Percentiles rank a stretch among this genome's conserved stretches.
Conservation (phyloP, 1,140 invertebrate species). For the Drosophila triauraria region DNA sequence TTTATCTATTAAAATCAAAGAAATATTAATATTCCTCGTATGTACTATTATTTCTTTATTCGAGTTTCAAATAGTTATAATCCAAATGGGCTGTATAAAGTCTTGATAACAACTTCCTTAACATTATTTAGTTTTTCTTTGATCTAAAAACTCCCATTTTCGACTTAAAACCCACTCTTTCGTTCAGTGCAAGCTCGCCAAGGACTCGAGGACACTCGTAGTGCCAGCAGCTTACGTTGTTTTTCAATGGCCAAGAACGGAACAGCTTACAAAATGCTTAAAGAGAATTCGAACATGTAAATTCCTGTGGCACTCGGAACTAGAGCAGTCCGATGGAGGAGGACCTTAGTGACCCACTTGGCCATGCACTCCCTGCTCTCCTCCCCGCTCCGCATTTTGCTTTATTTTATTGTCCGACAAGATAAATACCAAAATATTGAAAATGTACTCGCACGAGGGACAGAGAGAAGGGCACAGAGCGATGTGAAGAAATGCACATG, state of each 20-base stretch:
- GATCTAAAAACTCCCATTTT: not conserved
- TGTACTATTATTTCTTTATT: not conserved
- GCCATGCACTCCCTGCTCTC: conserved; percentile 7
- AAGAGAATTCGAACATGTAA: conserved; percentile 67
- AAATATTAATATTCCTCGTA: too few species aligned
- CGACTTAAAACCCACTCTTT: not conserved
- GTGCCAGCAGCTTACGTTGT: conserved; percentile 31
- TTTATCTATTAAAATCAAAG: too few species aligned
- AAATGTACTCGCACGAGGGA: conserved; percentile 49
- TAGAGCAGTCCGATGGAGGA: conserved; percentile 33
- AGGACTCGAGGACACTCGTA: not conserved
- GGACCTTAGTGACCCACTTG: conserved; percentile 65
- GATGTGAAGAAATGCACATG: conserved; percentile 26
- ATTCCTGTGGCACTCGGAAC: conserved; percentile 65
- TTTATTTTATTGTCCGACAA: conserved; percentile 83
- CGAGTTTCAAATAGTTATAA: too few species aligned
- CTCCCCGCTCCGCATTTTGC: conserved; percentile 49
- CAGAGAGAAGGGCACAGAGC: not conserved
- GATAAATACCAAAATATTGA: conserved; percentile 84
- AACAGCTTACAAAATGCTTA: conserved; percentile 59
- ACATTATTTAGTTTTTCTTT: not conserved
- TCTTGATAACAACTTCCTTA: too few species aligned
- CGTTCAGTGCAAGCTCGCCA: not conserved
- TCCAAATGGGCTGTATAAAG: too few species aligned
- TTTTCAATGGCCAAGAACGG: conserved; percentile 40